A percentile compares a stretch with the other conserved stretches of the same genome.
These are phyloP conservation scores for Hemitrygon akajei DNA, from an alignment of 2,797 vertebrate genomes.

Conservation along the genomic window DNA sequence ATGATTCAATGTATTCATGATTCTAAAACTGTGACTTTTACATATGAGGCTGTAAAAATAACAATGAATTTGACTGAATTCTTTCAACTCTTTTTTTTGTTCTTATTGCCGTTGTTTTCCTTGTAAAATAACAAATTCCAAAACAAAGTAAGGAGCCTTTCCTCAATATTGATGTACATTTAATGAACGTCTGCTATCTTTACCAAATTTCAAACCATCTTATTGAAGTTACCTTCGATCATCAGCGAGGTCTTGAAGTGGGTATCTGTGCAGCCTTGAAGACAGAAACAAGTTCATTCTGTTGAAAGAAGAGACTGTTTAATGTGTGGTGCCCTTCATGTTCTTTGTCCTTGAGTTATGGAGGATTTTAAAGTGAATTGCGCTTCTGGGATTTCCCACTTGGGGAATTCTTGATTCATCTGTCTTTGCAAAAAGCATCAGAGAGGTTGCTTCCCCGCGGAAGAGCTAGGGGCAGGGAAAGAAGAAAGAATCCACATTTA, in stretches of 20 bases:
- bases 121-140: neutral
- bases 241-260: neutral
- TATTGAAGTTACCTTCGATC: neutral
- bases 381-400: neutral
- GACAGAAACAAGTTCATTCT: neutral
- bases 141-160: neutral
- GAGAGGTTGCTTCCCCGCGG: neutral
- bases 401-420: neutral
- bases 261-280: neutral
- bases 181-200: neutral
- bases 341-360: neutral
- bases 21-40: too few species aligned
- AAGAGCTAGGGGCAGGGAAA: neutral
- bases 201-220: neutral
- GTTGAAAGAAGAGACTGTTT: neutral
- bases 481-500: neutral
- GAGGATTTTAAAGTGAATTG: neutral
- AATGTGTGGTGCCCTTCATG: neutral
- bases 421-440: slow-evolving; percentile 2
- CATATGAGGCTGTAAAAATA: too few species aligned
- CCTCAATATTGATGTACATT: neutral
- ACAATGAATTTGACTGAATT: too few species aligned
- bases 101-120: too few species aligned
- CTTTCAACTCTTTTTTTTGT: too few species aligned
- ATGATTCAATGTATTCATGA: too few species aligned